phyloP scores from a whole-genome alignment of 2,888 invertebrate species.

The Erebia ligea region DNA sequence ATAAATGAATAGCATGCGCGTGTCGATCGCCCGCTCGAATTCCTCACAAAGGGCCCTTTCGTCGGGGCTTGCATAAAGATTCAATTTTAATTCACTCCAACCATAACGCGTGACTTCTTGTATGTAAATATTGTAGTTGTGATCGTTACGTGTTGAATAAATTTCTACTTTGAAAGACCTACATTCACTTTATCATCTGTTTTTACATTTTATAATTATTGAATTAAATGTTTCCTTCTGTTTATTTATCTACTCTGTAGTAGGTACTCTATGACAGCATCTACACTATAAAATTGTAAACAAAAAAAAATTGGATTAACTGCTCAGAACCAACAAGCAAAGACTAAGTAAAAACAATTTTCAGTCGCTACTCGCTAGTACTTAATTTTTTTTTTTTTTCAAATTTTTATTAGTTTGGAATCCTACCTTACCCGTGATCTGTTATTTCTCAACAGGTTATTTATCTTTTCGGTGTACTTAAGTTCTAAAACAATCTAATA shows the following conservation, averaged over 20 bases:
- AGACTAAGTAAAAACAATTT: not conserved
- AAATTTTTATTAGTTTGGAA: not conserved
- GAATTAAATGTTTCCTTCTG: not conserved
- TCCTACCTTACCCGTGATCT: not conserved
- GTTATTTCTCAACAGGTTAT: not conserved
- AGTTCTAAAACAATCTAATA: not conserved
- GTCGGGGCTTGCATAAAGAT: conserved; percentile 46
- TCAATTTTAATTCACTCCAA: conserved; percentile 25
- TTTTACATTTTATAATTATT: not conserved
- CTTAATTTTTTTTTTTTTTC: not conserved
- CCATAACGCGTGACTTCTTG: conserved; percentile 38
- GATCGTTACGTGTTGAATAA: conserved; percentile 13
- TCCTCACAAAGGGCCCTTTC: conserved; percentile 64
- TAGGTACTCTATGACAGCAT: not conserved
- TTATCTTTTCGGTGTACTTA: not conserved
- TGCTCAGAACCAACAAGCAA: not conserved
- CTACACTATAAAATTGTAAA: not conserved
- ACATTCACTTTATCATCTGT: conserved; percentile 28
- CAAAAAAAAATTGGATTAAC: not conserved
- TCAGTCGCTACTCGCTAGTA: not conserved
- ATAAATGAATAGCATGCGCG: conserved; percentile 55
- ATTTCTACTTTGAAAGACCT: conserved; percentile 5
- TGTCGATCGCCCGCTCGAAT: conserved; percentile 61
- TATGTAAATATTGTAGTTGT: conserved; percentile 19
- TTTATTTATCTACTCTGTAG: not conserved